phyloP scores from a whole-genome alignment of 2,888 invertebrate genomes.

The Candidula unifasciata region DNA sequence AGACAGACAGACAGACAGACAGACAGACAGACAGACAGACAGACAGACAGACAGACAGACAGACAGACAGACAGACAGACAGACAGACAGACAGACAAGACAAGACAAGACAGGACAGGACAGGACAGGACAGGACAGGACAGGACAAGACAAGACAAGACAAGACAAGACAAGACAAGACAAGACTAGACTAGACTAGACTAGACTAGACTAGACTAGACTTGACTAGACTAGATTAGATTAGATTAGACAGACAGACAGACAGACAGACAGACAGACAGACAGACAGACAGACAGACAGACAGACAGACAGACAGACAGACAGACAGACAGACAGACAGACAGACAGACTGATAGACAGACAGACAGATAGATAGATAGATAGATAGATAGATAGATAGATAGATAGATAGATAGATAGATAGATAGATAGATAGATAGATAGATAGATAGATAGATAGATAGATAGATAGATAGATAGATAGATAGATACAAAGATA shows the following conservation, averaged over 20 bases:
- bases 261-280: slow-evolving; percentile 35
- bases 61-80: slow-evolving; percentile 38
- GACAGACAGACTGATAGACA: no score
- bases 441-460: background rate
- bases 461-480: no score
- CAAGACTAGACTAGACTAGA: no score
- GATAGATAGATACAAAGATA: no score
- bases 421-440: slow-evolving; percentile 20
- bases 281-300: slow-evolving; percentile 37
- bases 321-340: slow-evolving; percentile 32
- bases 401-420: slow-evolving; percentile 39
- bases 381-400: slow-evolving; percentile 39
- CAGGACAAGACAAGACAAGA: no score
- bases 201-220: no score
- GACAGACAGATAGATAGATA: no score
- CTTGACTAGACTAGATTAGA: no score
- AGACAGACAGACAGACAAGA: no score
- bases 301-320: slow-evolving; percentile 34
- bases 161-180: no score
- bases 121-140: no score
- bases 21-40: slow-evolving; percentile 35
- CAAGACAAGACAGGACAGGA: no score
- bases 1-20: slow-evolving; percentile 35
- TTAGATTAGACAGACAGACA: slow-evolving; percentile 36
- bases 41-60: slow-evolving; percentile 37